These are phyloP conservation scores for Plecturocebus donacophilus DNA, from an alignment of 2,113 vertebrate genomes.

Conservation along the genomic window DNA sequence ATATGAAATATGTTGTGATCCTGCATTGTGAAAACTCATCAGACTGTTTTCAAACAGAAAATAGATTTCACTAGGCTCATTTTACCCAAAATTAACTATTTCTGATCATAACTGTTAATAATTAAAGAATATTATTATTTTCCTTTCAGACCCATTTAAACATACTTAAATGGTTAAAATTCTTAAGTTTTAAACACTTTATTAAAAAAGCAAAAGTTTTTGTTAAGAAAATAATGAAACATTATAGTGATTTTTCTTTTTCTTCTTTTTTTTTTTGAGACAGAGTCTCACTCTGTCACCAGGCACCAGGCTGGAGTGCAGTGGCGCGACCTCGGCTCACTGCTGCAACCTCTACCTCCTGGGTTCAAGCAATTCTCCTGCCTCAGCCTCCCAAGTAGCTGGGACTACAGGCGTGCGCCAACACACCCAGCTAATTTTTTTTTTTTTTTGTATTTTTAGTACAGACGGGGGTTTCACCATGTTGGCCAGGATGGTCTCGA, in stretches of 20 bases:
- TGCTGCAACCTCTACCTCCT: no score
- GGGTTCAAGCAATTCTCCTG: no score
- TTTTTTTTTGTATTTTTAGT: no score
- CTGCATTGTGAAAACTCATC: neutral
- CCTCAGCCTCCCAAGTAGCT: no score
- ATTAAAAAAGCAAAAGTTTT: slow-evolving; percentile 24
- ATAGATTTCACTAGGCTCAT: neutral
- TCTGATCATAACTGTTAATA: neutral
- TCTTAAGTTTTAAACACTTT: slow-evolving; percentile 52
- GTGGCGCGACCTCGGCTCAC: no score
- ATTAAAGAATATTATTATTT: neutral
- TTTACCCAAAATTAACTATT: slow-evolving; percentile 13
- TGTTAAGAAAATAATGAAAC: neutral
- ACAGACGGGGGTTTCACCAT: no score
- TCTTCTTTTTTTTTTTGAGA: no score
- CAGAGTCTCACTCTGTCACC: no score
- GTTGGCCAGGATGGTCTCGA: no score
- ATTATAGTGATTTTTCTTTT: neutral
- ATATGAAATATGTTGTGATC: neutral
- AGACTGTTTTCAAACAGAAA: neutral
- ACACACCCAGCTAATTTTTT: no score
- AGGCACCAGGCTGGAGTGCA: no score
- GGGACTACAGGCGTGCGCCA: no score
- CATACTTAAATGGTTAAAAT: neutral
- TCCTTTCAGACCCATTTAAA: slow-evolving; percentile 36